A percentile compares a stretch with the other conserved stretches of the same genome.
Evolutionary conservation across 1,140 invertebrate genomes (phyloP).

Genomic region (Ceratoteleas bidentatus): DNA sequence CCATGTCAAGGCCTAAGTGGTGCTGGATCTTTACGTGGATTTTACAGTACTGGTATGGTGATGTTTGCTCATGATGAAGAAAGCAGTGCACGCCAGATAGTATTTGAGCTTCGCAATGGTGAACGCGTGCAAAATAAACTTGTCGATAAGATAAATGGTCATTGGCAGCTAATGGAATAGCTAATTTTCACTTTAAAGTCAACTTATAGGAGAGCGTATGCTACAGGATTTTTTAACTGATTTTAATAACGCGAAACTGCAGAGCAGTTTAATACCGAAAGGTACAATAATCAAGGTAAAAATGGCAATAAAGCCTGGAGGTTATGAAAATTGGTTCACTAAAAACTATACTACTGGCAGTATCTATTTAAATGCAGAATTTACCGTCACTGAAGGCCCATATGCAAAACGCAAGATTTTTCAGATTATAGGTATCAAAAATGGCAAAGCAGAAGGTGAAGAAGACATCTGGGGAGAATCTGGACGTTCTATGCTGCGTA

Average conservation of each 20-base stretch:
- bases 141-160: conserved; percentile 9
- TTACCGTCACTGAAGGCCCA: conserved; percentile 5
- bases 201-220: conserved; percentile 1
- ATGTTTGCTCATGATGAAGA: conserved; percentile 4
- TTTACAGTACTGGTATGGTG: conserved; percentile 3
- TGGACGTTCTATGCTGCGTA: conserved; percentile 7
- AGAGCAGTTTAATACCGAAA: conserved; percentile 4
- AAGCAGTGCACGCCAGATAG: background rate
- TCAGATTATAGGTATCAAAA: conserved; percentile 2
- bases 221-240: conserved; percentile 3
- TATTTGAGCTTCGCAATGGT: background rate
- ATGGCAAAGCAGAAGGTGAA: conserved; percentile 6
- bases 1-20: conserved; percentile 2
- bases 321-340: conserved; percentile 10
- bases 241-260: conserved; percentile 1
- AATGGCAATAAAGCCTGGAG: conserved; percentile 2
- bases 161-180: background rate
- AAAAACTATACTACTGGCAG: conserved; percentile 7
- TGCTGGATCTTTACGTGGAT: conserved; percentile 1
- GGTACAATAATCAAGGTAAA: background rate
- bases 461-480: conserved; percentile 9
- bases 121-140: conserved; percentile 3
- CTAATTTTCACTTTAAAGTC: background rate
- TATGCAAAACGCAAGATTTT: conserved; percentile 13
- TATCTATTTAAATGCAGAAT: conserved; percentile 9